A percentile compares a stretch with the other conserved stretches of the same genome.
Evolutionary conservation across 2,797 vertebrate species (phyloP).

Genomic region (Petrocephalus sullivani): DNA sequence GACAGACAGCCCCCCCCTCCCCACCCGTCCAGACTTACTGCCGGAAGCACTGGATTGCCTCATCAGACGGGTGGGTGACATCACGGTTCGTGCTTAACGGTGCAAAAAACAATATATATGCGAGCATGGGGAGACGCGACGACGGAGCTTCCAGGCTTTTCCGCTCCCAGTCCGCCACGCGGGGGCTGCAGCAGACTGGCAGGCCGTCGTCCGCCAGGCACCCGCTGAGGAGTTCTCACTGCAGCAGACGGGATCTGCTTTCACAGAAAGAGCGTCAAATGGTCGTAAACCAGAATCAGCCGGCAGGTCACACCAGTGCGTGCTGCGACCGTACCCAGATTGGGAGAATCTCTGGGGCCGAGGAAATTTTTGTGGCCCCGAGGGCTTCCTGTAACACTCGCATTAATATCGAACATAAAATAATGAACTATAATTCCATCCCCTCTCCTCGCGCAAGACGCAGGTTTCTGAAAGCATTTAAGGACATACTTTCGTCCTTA

Average conservation of each 20-base stretch:
- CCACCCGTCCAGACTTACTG: neutral
- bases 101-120: neutral
- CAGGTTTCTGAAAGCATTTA: constrained; percentile 16
- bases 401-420: constrained; percentile 6
- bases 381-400: neutral
- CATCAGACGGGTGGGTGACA: constrained; percentile 1
- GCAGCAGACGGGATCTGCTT: neutral
- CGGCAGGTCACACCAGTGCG: neutral
- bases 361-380: neutral
- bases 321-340: neutral
- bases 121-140: neutral
- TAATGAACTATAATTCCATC: constrained; percentile 21
- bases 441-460: constrained; percentile 11
- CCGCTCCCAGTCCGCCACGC: neutral
- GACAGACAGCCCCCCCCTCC: neutral
- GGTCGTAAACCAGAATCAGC: neutral
- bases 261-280: neutral
- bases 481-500: constrained; percentile 25
- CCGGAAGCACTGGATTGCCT: neutral
- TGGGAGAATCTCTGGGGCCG: neutral
- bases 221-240: neutral
- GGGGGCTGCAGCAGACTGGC: neutral
- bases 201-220: neutral
- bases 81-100: neutral
- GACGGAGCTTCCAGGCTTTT: neutral